Base-by-base conservation (phyloP, 1,140 invertebrate species). In the Macrobrachium nipponense region DNA sequence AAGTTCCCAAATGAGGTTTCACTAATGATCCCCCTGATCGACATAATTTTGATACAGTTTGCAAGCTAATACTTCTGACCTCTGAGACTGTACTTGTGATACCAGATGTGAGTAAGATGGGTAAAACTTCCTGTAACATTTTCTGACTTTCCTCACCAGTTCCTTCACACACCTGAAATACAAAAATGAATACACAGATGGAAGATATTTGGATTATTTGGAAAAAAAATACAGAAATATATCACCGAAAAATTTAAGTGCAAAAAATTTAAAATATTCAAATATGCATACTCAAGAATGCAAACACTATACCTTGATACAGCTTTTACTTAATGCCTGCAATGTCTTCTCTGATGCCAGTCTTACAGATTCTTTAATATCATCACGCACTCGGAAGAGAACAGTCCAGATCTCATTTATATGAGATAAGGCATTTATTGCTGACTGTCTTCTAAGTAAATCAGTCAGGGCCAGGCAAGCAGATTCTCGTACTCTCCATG, bases 401-500 rank as follows among this genome's bases (percentile, higher is more conserved):
- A 95, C 95, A 15, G 93, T 92, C 96, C 97, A 98, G 5, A 98
- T 92, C 89, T 95, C 94, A 0, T 94, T 93, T 77, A 97, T 90
- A 79, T 93, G 92, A 44, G 93, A 90, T 68, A 93, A 89, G 62
- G 91, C 92, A 90, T 92, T 90, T 86, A 92, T 90, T 14, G 91
- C 87, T 17, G 90, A 89, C 87, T 94, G 94, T 59, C 92, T 91
- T 87, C 94, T 94, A 15, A 98, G 91, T 59, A 98, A 92, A 92
- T 98, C 97, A 66, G 95, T 92, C 0, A 98, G 92, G 6, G 97
- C 97, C 81, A 95, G 92, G 91, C 97, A 98, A 91, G 95, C 97
- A 66, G 97, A 98, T 90, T 97, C 96, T 82, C 97, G 93, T 7
- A 98, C 95, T 73, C 97, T 93, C 95, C 97, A 98, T 90, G 97